Conservation (phyloP, 2,113 vertebrate genomes). For the Nettapus auritus region DNA sequence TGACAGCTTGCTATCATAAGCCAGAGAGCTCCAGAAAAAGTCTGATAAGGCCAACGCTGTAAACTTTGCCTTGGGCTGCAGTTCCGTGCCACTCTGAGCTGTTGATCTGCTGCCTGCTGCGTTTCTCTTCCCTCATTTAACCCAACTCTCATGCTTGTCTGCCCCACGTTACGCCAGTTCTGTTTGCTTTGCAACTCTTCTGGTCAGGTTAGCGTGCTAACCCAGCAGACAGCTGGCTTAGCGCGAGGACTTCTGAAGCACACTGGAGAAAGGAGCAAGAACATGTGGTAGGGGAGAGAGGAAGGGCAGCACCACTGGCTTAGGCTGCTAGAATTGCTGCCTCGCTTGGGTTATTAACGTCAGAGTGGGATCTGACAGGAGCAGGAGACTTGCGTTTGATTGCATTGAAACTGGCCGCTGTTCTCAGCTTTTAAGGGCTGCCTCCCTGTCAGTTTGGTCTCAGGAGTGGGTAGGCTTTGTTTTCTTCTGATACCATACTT, state of each 20-base stretch:
- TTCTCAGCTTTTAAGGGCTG: not conserved
- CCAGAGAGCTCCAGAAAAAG: not conserved
- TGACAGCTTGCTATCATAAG: not conserved
- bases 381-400: no score
- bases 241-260: not conserved
- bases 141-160: not conserved
- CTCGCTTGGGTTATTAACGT: not conserved
- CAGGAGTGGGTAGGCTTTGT: not conserved
- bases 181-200: slow-evolving; percentile 2
- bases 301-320: not conserved
- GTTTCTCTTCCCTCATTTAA: not conserved
- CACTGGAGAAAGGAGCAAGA: not conserved
- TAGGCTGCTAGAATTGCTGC: not conserved
- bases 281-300: not conserved
- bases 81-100: not conserved
- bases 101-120: slow-evolving; percentile 4
- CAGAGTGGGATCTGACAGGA: no score
- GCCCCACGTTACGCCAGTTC: not conserved
- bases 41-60: not conserved
- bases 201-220: not conserved
- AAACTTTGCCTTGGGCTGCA: not conserved
- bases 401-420: not conserved
- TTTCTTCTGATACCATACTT: not conserved
- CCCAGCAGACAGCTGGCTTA: not conserved
- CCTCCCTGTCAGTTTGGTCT: no score